Evolutionary conservation across 2,797 vertebrate species (phyloP).

Genomic region (Toxotes lorentzi): DNA sequence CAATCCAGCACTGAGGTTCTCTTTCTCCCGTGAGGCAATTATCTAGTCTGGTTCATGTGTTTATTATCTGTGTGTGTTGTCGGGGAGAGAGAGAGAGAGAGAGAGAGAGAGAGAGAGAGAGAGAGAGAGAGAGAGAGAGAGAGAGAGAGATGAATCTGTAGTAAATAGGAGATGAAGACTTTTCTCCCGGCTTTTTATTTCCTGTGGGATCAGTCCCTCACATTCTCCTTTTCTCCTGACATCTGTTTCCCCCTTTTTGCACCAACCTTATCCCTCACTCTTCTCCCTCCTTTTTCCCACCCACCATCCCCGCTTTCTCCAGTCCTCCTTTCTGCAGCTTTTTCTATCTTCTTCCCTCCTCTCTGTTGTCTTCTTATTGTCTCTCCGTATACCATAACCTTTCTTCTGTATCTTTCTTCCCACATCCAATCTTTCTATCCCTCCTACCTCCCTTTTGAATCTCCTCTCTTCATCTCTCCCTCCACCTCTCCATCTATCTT

Average conservation of each 20-base stretch:
- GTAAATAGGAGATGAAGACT: conserved; percentile 46
- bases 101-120: not conserved
- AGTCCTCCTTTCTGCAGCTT: not conserved
- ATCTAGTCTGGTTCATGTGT: conserved; percentile 63
- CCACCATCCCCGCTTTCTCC: not conserved
- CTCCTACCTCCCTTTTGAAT: conserved; percentile 15
- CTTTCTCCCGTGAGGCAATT: conserved; percentile 50
- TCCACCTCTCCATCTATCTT: conserved; percentile 1
- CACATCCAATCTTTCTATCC: conserved; percentile 5
- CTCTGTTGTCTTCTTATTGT: not conserved
- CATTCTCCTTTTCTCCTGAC: conserved; percentile 6
- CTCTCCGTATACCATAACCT: not conserved
- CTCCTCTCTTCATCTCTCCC: not conserved
- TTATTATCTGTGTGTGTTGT: conserved; percentile 52
- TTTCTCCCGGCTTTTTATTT: conserved; percentile 43
- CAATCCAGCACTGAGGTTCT: conserved; percentile 36
- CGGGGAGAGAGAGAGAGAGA: too few relatives aligned
- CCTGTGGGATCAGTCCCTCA: conserved; percentile 42
- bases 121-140: not conserved
- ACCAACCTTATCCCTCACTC: not conserved
- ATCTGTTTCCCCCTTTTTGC: conserved; percentile 15
- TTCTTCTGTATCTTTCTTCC: not conserved
- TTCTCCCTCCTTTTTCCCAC: not conserved
- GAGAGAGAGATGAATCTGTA: conserved; percentile 5
- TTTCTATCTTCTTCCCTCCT: not conserved